Conservation (phyloP, 1,140 invertebrate genomes). For the Lordiphosa clarofinis region DNA sequence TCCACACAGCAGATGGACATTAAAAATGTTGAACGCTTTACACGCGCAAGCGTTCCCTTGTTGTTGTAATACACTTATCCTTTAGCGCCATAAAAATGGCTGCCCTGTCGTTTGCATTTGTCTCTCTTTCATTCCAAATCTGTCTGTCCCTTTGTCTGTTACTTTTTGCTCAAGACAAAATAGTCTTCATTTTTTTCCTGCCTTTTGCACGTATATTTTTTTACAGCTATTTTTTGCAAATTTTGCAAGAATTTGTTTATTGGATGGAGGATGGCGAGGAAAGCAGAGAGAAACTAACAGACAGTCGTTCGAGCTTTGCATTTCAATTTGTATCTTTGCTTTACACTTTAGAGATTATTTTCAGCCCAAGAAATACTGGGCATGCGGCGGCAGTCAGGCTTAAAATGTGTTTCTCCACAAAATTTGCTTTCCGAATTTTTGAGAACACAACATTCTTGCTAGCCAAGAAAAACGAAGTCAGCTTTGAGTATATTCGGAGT, state of each 20-base stretch:
- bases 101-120: conserved; percentile 60
- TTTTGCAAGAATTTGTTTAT: conserved; percentile 65
- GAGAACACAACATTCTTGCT: too few species aligned
- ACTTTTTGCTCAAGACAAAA: conserved; percentile 29
- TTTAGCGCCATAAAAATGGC: conserved; percentile 61
- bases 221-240: conserved; percentile 24
- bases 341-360: conserved; percentile 3
- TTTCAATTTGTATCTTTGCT: conserved; percentile 56
- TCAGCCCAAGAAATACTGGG: not conserved
- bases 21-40: conserved; percentile 69
- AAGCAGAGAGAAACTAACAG: not conserved
- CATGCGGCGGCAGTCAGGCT: not conserved
- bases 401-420: too few species aligned
- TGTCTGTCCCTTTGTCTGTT: conserved; percentile 12
- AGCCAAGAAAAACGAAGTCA: too few species aligned
- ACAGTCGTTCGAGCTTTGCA: conserved; percentile 48
- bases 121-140: conserved; percentile 33
- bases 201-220: conserved; percentile 16
- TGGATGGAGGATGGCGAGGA: conserved; percentile 21
- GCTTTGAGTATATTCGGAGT: too few species aligned
- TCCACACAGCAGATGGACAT: conserved; percentile 64
- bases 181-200: conserved; percentile 28
- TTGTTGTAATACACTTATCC: conserved; percentile 66
- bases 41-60: conserved; percentile 39
- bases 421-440: too few species aligned